Base-by-base conservation (phyloP, 2,113 vertebrate species). In the Lampris incognitus region DNA sequence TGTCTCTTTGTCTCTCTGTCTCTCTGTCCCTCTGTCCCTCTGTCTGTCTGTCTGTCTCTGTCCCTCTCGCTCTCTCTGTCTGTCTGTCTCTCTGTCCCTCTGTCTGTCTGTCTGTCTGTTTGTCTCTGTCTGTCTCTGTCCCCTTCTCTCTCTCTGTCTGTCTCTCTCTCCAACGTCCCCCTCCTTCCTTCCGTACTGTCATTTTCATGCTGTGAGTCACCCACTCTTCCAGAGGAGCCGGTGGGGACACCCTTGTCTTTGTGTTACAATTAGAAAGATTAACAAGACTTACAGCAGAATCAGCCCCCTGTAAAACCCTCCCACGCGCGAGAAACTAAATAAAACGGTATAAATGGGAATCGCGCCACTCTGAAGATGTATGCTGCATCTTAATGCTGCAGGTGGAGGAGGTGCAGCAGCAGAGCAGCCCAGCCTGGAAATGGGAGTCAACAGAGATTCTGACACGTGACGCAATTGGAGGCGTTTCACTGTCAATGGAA, bases 211-310 rank as follows among this genome's bases (percentile, higher is more conserved):
- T 50, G 42, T 38, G 69, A 72, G 38, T 2, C 38, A 10, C 49
- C 40, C 11, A 11, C 39, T 78, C 36, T 65, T 74, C 49, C 74
- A 69, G 24, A 58, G 40, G 44, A 66, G 50, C 11, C n/a, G 77
- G 54, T 77, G 73, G 52, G 24, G 13, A 38, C 63, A 66, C 55
- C 41, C 37, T 51, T 51, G 61, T 67, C 40, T 59, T 48, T 69
- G 59, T 69, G 63, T 36, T 24, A 48, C 44, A 69, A 69, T 69
- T 69, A 59, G 42, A 69, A 66, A 66, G 57, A 80, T 85, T 74
- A 79, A 86, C 55, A 66, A 62, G 70, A 61, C 77, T 63, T 77
- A 48, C n/a, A 72, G 71, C 55, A 71, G 10, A 39, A 54, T 40
- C 69, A 51, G 49, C 65, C 51, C 5, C 8, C 4, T 4, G 54